These are phyloP conservation scores for Corythucha ciliata DNA, from an alignment of 2,888 invertebrate species.

Conservation along the genomic window DNA sequence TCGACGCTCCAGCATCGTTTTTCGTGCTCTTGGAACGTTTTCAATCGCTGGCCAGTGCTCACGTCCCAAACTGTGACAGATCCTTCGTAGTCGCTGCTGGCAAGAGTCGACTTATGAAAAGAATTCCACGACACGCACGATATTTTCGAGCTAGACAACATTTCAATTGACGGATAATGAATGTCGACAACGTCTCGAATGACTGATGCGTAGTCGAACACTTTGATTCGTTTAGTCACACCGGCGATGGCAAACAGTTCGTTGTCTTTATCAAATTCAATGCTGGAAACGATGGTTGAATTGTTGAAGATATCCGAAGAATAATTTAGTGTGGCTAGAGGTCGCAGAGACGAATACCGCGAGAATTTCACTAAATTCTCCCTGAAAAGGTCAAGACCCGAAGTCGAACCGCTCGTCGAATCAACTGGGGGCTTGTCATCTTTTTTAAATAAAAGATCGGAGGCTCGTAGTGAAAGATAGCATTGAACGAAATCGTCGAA, in stretches of 20 bases:
- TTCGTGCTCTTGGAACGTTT: constrained; percentile 80
- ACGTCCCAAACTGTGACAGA: constrained; percentile 91
- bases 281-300: constrained; percentile 79
- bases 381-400: constrained; percentile 64
- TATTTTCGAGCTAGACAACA: constrained; percentile 85
- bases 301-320: constrained; percentile 81
- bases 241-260: constrained; percentile 94
- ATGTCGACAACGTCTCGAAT: constrained; percentile 78
- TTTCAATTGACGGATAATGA: constrained; percentile 85
- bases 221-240: constrained; percentile 87
- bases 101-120: constrained; percentile 77
- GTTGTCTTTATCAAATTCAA: constrained; percentile 92
- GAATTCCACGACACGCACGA: constrained; percentile 92
- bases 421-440: constrained; percentile 35
- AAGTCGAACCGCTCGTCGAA: constrained; percentile 32
- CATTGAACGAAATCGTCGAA: constrained; percentile 83
- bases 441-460: constrained; percentile 57
- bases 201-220: constrained; percentile 80
- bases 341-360: constrained; percentile 63
- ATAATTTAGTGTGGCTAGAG: constrained; percentile 79
- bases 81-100: constrained; percentile 90
- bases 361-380: constrained; percentile 81
- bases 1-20: constrained; percentile 94
- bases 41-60: constrained; percentile 60
- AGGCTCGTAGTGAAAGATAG: constrained; percentile 68